These are phyloP conservation scores for Pithys albifrons DNA, from an alignment of 2,113 vertebrate genomes.

Conservation along the genomic window DNA sequence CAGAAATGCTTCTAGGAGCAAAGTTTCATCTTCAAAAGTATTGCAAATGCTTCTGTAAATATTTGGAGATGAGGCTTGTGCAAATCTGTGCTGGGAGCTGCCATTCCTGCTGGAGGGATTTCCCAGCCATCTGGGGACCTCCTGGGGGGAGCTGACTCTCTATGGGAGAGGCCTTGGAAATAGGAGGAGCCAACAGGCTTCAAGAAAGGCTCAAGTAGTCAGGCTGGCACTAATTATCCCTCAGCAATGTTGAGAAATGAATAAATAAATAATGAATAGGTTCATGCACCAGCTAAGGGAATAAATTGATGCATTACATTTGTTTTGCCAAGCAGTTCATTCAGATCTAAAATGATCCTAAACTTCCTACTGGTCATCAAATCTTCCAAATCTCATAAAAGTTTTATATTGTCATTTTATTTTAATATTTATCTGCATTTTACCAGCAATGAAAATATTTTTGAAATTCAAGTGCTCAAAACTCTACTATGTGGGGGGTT, in stretches of 20 bases:
- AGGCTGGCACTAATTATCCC: not conserved
- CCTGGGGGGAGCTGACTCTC: not conserved
- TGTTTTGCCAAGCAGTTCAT: conserved; percentile 27
- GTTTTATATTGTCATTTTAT: not conserved
- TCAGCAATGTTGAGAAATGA: not conserved
- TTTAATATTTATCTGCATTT: not conserved
- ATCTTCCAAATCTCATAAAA: not conserved
- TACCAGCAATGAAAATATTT: not conserved
- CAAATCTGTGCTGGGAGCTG: conserved; percentile 4
- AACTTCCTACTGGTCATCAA: not conserved
- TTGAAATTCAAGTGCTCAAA: not conserved
- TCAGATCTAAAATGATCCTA: not conserved
- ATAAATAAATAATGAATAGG: not conserved
- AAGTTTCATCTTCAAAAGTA: not conserved
- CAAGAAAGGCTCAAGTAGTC: not conserved
- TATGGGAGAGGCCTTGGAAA: not conserved
- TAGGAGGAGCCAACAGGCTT: not conserved
- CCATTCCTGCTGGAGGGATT: not conserved
- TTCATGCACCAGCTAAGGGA: not conserved
- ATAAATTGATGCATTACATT: not conserved
- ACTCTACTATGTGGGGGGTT: not conserved
- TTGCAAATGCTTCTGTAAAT: not conserved
- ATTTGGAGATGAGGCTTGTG: not conserved
- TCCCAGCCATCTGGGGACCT: not conserved
- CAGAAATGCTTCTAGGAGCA: not conserved